Conservation (phyloP, 2,113 vertebrate species). For the Syngnathus typhle region DNA sequence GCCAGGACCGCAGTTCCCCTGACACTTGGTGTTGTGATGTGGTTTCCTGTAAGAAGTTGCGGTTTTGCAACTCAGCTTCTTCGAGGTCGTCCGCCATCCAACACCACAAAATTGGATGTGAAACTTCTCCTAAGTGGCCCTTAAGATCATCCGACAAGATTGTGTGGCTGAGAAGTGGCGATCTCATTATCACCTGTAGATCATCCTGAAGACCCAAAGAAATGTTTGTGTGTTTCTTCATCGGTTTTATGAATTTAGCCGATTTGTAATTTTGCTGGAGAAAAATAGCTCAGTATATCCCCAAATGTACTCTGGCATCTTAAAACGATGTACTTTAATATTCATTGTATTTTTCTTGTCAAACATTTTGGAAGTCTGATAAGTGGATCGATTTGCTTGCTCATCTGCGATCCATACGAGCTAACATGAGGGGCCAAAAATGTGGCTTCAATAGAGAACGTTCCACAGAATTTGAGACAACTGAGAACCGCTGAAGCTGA, state of each 20-base stretch:
- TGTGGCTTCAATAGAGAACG: neutral
- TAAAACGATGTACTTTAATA: neutral
- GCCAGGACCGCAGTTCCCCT: constrained; percentile 1
- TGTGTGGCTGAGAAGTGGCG: neutral
- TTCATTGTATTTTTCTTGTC: neutral
- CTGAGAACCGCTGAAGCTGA: neutral
- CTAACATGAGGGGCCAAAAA: neutral
- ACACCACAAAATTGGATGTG: neutral
- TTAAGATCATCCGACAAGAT: neutral
- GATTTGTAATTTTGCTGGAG: neutral
- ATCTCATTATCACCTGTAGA: neutral
- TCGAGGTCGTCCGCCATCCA: neutral
- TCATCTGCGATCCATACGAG: neutral
- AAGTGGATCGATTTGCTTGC: neutral
- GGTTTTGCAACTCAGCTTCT: constrained; percentile 6
- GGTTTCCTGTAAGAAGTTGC: constrained; percentile 1
- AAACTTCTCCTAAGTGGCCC: neutral
- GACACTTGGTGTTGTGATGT: constrained; percentile 1
- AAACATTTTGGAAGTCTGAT: neutral
- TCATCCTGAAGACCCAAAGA: neutral
- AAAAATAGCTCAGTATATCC: neutral
- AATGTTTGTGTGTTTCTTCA: neutral
- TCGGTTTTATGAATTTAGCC: neutral
- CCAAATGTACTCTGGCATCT: neutral
- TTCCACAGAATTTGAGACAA: neutral